A percentile compares a stretch with the other conserved stretches of the same genome.
These are phyloP conservation scores for Dermochelys coriacea DNA, from an alignment of 2,797 vertebrate genomes.

Conservation along the genomic window DNA sequence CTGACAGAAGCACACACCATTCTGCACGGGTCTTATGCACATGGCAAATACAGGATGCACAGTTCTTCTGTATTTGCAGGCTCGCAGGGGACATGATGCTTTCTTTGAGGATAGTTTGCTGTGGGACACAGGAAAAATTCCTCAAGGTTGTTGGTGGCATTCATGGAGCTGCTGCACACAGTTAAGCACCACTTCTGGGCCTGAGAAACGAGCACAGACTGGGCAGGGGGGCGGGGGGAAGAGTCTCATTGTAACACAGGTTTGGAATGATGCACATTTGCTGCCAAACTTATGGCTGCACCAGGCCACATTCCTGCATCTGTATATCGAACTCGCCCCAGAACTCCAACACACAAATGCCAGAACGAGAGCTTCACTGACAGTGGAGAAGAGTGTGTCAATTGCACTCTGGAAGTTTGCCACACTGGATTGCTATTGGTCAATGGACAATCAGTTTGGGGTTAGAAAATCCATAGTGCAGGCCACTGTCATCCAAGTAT, in stretches of 20 bases:
- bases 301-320: background rate
- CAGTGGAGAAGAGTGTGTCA: too few relatives aligned
- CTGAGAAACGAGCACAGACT: background rate
- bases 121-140: background rate
- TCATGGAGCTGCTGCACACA: background rate
- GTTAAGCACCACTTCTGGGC: background rate
- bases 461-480: background rate
- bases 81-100: background rate
- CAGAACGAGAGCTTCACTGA: background rate
- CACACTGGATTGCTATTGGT: background rate
- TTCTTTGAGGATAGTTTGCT: background rate
- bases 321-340: background rate
- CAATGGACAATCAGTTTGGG: background rate
- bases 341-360: background rate
- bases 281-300: background rate
- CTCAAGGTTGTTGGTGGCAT: background rate
- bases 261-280: background rate
- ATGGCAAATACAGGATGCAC: background rate
- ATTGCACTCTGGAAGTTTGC: too few relatives aligned
- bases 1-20: background rate
- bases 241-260: background rate
- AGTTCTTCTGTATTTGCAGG: background rate
- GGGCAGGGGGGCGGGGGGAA: fast-evolving
- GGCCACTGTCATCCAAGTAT: background rate
- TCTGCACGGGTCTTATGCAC: background rate